phyloP scores from a whole-genome alignment of 2,113 vertebrate species.

The Urocolius indicus region DNA sequence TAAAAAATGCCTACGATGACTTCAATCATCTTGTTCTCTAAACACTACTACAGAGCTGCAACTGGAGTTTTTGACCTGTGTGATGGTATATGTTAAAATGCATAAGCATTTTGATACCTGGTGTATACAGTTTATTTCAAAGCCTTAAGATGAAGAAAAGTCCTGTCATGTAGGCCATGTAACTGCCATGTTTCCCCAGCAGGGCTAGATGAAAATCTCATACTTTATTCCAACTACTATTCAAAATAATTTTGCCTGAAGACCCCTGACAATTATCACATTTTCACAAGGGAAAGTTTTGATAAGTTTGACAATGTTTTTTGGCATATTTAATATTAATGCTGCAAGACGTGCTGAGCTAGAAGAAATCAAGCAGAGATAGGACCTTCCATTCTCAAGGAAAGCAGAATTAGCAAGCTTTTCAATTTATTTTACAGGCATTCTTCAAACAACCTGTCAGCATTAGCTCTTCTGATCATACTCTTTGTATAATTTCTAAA shows the following conservation, averaged over 20 bases:
- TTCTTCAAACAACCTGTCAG: not conserved
- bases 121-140: not conserved
- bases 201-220: not conserved
- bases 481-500: not conserved
- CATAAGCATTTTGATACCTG: not conserved
- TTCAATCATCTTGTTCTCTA: not conserved
- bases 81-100: accelerated
- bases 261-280: accelerated
- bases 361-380: not conserved
- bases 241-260: not conserved
- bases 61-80: not conserved
- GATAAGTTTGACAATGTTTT: not conserved
- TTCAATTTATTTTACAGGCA: not conserved
- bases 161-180: not conserved
- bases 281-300: not conserved
- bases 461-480: not conserved
- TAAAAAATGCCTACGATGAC: not conserved
- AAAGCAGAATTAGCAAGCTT: not conserved
- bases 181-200: not conserved
- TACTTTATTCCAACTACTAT: not conserved
- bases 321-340: not conserved
- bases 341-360: not conserved
- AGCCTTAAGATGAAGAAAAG: not conserved
- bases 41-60: not conserved
- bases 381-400: not conserved